phyloP scores from a whole-genome alignment of 2,888 invertebrate genomes.

The Zootermopsis nevadensis region DNA sequence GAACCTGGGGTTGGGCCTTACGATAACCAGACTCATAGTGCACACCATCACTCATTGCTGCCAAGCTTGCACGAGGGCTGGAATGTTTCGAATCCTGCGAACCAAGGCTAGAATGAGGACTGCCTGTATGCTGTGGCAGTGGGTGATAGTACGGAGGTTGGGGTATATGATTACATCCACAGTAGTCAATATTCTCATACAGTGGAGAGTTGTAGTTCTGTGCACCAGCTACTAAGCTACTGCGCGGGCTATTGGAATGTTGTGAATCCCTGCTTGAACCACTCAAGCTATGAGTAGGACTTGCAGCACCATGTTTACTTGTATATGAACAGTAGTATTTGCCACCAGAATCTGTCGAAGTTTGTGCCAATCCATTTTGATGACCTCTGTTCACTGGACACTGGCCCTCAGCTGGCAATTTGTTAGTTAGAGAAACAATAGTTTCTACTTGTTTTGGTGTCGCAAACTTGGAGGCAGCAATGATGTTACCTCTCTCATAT shows the following conservation, averaged over 20 bases:
- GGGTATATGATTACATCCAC: conserved; percentile 67
- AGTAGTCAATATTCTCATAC: conserved; percentile 87
- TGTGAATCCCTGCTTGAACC: conserved; percentile 68
- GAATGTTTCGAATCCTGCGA: conserved; percentile 65
- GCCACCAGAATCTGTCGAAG: conserved; percentile 3
- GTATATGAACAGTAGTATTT: conserved; percentile 41
- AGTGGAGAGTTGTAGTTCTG: conserved; percentile 66
- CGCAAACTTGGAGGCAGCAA: conserved; percentile 81
- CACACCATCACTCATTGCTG: conserved; percentile 60
- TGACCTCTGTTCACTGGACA: conserved; percentile 25
- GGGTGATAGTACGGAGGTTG: conserved; percentile 75
- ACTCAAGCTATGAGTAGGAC: conserved; percentile 72
- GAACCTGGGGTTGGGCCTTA: conserved; percentile 86
- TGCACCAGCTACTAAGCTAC: conserved; percentile 59
- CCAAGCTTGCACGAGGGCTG: conserved; percentile 63
- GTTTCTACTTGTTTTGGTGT: conserved; percentile 80
- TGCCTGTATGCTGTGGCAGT: conserved; percentile 58
- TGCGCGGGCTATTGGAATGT: conserved; percentile 63
- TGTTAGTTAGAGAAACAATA: conserved; percentile 61
- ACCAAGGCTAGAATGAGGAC: conserved; percentile 63
- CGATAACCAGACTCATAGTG: conserved; percentile 71
- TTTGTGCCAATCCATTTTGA: conserved; percentile 25
- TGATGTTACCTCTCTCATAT: conserved; percentile 79
- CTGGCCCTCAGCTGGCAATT: conserved; percentile 44
- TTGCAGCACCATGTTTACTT: conserved; percentile 60